Evolutionary conservation across 1,140 invertebrate species (phyloP), one percentile per base, ranked within the genome.

Genomic region (Drosophila orena): DNA sequence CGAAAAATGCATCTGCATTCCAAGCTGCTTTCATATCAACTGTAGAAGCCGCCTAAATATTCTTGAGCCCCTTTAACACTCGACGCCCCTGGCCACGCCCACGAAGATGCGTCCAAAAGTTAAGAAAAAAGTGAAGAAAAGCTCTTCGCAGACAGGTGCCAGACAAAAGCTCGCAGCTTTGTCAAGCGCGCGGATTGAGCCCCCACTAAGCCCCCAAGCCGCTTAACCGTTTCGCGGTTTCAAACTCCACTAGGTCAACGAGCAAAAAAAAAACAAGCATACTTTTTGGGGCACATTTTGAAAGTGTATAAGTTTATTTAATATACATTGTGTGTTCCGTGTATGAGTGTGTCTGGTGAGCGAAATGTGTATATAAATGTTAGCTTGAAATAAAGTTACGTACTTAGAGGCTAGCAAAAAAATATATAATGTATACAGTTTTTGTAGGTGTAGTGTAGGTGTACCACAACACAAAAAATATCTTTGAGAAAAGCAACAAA

Each of bases 261-360:
- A 6, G 44, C 5, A 27, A 22, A 17, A n/a, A 3, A 73, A 34
- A 38, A 53, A 34, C 24, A 42, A 24, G 6, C 40, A 8, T 24
- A 8, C 14, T 69, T 56, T 47, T 55, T 38, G n/a, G 66, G 53
- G 27, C 42, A 70, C 52, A 40, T 42, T 69, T 55, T 47, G 24
- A 79, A 79, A 59, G 69, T 81, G 80, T 84, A 79, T 84, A 83
- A 84, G 50, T 85, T 85, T 85, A 85, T 85, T 85, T 50, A 80
- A 78, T 81, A 81, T 83, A 81, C 79, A 81, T 62, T 24, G 34
- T 62, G 42, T 65, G n/a, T 47, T 34, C 3, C 2, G n/a, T 12
- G 42, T 20, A 38, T 65, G 44, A 64, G 47, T 47, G 38, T 43
- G 22, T 30, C 20, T 46, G 53, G 14, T 60, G 42, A 54, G 53